Evolutionary conservation across 2,113 vertebrate species (phyloP).

Genomic region (Sorex fumeus): DNA sequence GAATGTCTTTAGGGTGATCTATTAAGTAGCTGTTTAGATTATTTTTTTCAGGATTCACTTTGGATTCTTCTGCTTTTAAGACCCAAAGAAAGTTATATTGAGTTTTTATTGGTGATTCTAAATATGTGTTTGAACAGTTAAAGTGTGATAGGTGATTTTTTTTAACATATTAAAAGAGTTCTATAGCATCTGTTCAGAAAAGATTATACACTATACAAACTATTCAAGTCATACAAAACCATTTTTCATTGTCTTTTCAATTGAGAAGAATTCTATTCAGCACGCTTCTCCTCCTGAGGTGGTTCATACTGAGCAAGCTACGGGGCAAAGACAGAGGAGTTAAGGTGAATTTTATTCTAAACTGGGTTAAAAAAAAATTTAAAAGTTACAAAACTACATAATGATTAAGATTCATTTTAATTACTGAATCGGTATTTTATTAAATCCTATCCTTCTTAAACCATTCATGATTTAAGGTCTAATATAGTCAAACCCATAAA

Average conservation of each 20-base stretch:
- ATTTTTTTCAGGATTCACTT: slow-evolving; percentile 70
- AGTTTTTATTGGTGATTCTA: slow-evolving; percentile 80
- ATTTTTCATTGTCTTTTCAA: slow-evolving; percentile 88
- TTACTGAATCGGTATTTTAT: slow-evolving; percentile 59
- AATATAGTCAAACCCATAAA: slow-evolving; percentile 64
- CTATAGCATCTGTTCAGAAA: slow-evolving; percentile 82
- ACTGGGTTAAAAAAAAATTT: slow-evolving; percentile 43
- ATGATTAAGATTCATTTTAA: slow-evolving; percentile 60
- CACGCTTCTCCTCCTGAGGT: slow-evolving; percentile 89
- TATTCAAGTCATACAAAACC: slow-evolving; percentile 87
- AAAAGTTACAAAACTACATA: slow-evolving; percentile 62
- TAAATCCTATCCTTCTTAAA: slow-evolving; percentile 42
- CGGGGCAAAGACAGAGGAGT: slow-evolving; percentile 85
- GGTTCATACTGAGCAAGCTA: slow-evolving; percentile 96
- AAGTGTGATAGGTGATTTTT: slow-evolving; percentile 77
- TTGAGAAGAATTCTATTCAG: slow-evolving; percentile 88
- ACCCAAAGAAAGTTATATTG: slow-evolving; percentile 76
- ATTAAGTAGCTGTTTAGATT: slow-evolving; percentile 51
- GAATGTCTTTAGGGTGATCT: slow-evolving; percentile 69
- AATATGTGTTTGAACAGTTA: slow-evolving; percentile 76
- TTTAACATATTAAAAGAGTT: slow-evolving; percentile 84
- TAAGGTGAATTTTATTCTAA: slow-evolving; percentile 84
- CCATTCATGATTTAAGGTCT: slow-evolving; percentile 53
- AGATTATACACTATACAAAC: slow-evolving; percentile 84
- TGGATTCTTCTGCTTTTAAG: slow-evolving; percentile 82